Evolutionary conservation across 2,113 vertebrate species (phyloP).

Genomic region (Lagopus leucura): DNA sequence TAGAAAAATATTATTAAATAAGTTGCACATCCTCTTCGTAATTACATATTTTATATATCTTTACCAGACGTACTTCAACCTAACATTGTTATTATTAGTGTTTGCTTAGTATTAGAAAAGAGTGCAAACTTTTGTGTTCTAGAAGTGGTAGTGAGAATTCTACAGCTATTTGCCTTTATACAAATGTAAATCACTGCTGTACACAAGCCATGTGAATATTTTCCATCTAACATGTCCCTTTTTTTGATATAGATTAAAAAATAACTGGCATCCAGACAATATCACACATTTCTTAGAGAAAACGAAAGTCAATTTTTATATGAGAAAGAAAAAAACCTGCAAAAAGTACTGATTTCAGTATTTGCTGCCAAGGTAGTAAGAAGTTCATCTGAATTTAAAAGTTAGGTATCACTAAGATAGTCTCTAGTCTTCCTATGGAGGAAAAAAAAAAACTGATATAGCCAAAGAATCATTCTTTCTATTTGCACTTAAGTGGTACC

Average conservation of each 20-base stretch:
- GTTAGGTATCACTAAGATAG: neutral
- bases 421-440: neutral
- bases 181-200: neutral
- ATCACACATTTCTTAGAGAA: neutral
- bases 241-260: neutral
- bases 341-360: neutral
- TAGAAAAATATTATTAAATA: constrained; percentile 44
- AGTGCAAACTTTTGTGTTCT: neutral
- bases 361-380: neutral
- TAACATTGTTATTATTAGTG: neutral
- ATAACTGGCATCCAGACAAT: neutral
- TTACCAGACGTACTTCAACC: neutral
- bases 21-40: constrained; percentile 8
- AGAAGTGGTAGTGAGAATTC: neutral
- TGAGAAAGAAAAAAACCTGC: accelerated
- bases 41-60: constrained; percentile 9
- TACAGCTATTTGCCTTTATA: neutral
- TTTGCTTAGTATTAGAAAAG: neutral
- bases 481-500: neutral
- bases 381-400: neutral
- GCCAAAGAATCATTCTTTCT: neutral
- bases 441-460: neutral
- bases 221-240: neutral
- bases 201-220: neutral
- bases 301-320: neutral